A percentile compares a stretch with the other conserved stretches of the same genome.
These are phyloP conservation scores for Trialeurodes vaporariorum DNA, from an alignment of 1,140 invertebrate species.

Conservation along the genomic window DNA sequence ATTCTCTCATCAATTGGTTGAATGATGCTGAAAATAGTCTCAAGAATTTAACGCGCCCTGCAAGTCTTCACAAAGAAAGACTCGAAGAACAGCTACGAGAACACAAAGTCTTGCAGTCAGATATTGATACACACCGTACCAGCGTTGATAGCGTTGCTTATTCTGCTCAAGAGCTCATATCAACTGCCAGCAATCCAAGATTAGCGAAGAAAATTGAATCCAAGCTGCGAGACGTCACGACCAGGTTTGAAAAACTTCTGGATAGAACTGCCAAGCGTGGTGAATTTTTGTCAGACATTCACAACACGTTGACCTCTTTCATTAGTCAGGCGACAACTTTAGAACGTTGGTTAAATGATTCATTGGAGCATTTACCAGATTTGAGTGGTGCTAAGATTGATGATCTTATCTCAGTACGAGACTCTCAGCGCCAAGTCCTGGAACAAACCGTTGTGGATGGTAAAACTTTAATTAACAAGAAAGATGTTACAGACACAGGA, in stretches of 20 bases:
- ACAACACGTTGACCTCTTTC: constrained; percentile 56
- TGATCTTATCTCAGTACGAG: constrained; percentile 39
- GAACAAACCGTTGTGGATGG: constrained; percentile 69
- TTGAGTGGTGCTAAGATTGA: constrained; percentile 52
- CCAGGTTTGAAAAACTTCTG: constrained; percentile 65
- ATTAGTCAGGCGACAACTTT: constrained; percentile 50
- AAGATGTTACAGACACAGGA: constrained; percentile 78
- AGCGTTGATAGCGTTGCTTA: constrained; percentile 71
- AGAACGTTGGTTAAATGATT: constrained; percentile 55
- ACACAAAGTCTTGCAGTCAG: constrained; percentile 62
- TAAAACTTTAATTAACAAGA: constrained; percentile 71
- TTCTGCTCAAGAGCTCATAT: constrained; percentile 64
- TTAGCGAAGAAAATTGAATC: constrained; percentile 81
- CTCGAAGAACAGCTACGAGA: constrained; percentile 81
- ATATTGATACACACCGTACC: constrained; percentile 71
- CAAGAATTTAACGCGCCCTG: constrained; percentile 64
- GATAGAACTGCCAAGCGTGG: constrained; percentile 65
- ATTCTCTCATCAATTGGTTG: constrained; percentile 73
- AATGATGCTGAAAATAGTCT: constrained; percentile 69
- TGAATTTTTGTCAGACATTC: constrained; percentile 71
- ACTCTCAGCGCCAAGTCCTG: constrained; percentile 46
- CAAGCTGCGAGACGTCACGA: constrained; percentile 71
- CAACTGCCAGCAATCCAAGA: constrained; percentile 67
- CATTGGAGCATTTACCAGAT: constrained; percentile 64
- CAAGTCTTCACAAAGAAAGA: constrained; percentile 75